A percentile compares a stretch with the other conserved stretches of the same genome.
Evolutionary conservation across 2,797 vertebrate species (phyloP).

Genomic region (Miichthys miiuy): DNA sequence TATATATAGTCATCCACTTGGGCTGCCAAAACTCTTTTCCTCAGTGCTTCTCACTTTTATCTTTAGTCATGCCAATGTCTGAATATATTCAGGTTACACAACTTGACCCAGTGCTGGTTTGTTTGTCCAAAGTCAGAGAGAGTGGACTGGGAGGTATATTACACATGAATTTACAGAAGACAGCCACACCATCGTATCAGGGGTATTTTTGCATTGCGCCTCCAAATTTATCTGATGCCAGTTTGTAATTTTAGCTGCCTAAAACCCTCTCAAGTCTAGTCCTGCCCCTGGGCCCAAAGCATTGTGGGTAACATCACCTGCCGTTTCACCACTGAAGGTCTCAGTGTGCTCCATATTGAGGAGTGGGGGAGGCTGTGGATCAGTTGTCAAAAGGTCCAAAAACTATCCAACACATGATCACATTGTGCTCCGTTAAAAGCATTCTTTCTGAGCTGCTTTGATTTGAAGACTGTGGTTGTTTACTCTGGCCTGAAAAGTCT

Average conservation of each 20-base stretch:
- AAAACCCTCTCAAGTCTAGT: slow-evolving; percentile 52
- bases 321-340: slow-evolving; percentile 28
- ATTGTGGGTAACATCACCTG: slow-evolving; percentile 62
- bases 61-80: slow-evolving; percentile 14
- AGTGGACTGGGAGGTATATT: slow-evolving; percentile 47
- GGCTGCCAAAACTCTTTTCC: slow-evolving; percentile 1
- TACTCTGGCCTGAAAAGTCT: slow-evolving; percentile 24
- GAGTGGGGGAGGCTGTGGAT: slow-evolving; percentile 24
- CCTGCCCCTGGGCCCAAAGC: slow-evolving; percentile 47
- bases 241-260: slow-evolving; percentile 69
- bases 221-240: slow-evolving; percentile 70
- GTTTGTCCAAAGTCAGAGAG: slow-evolving; percentile 39
- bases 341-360: slow-evolving; percentile 37
- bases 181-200: slow-evolving; percentile 41
- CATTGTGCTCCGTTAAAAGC: slow-evolving; percentile 14
- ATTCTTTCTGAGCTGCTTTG: slow-evolving; percentile 27
- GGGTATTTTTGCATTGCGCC: slow-evolving; percentile 48
- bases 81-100: slow-evolving; percentile 40
- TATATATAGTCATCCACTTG: background rate
- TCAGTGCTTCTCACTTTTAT: slow-evolving; percentile 8
- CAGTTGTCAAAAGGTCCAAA: slow-evolving; percentile 41
- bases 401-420: slow-evolving; percentile 31
- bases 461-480: background rate
- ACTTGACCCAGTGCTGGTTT: slow-evolving; percentile 38
- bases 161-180: slow-evolving; percentile 64